Evolutionary conservation across 2,888 invertebrate species (phyloP), one percentile per base, ranked within the genome.

Genomic region (Chymomyza procnemis): DNA sequence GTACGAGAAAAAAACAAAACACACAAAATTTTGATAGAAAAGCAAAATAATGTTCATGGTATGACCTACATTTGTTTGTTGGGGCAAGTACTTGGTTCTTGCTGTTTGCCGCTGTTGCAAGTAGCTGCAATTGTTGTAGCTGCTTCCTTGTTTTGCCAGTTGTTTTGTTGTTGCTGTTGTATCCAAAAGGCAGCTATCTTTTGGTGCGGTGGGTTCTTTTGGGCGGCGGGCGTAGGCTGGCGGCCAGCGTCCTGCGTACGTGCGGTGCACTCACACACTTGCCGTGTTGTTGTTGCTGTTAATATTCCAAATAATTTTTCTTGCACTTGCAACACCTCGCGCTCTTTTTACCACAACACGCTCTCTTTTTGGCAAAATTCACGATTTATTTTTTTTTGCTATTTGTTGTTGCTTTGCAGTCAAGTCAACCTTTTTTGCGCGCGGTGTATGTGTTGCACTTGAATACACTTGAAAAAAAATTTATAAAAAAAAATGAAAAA

Each of bases 401-500:
- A n/a, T 26, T 26, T 5, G 26, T 26, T 26, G 3, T 26, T 1
- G 3, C 0, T 41, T 22, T 22, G 22, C 22, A n/a, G n/a, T n/a
- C n/a, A 47, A n/a, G 21, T 21, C 48, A 55, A 14, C 47, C n/a
- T n/a, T 19, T 67, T 65, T 65, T 64, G 26, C 26, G 22, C n/a
- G 22, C 22, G 2, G 22, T 26, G 26, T 48, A 14, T 71, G 64
- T 61, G 34, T 69, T 69, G 71, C 66, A 63, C 61, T 59, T 67
- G 59, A 26, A 64, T 47, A 67, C 76, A 76, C 77, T 79, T 68
- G 69, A 67, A 74, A 72, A 69, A 47, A 68, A 67, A 69, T 71
- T 62, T 64, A 16, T 41, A 66, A 68, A 66, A 68, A 67, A 65
- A 71, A 69, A 9, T 50, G 19, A 26, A 61, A 52, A 30, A n/a